A percentile compares a stretch with the other conserved stretches of the same genome.
Evolutionary conservation across 1,140 invertebrate genomes (phyloP).

Genomic region (Drosophila lowei): DNA sequence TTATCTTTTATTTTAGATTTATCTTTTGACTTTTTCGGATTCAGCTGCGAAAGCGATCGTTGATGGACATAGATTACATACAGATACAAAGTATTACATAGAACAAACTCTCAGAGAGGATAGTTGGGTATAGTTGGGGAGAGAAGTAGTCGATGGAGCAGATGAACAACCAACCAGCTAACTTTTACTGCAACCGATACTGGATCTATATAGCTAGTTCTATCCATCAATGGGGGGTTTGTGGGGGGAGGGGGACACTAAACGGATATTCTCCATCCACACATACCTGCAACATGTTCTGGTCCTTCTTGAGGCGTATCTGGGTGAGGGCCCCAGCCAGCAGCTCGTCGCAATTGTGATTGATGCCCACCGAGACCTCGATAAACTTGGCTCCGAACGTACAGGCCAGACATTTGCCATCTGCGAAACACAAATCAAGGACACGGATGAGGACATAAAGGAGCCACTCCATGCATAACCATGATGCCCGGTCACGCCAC

Average conservation of each 20-base stretch:
- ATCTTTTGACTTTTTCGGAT: constrained; percentile 80
- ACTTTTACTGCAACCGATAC: constrained; percentile 28
- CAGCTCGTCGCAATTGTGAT: constrained; percentile 94
- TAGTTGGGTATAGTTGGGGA: constrained; percentile 16
- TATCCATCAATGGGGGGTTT: background rate
- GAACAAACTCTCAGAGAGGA: background rate
- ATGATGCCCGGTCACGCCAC: constrained; percentile 28
- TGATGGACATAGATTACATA: constrained; percentile 64
- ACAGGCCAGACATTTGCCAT: constrained; percentile 93
- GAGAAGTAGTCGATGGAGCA: constrained; percentile 7
- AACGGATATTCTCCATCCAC: too few species aligned
- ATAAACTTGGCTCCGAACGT: constrained; percentile 94
- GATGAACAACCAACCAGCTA: constrained; percentile 30
- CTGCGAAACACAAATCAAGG: constrained; percentile 82
- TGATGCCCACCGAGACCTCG: constrained; percentile 94
- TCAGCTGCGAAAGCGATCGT: constrained; percentile 75
- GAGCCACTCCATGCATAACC: too few species aligned
- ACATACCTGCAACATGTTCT: constrained; percentile 85
- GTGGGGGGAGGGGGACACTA: background rate
- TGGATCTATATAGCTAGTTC: constrained; percentile 21
- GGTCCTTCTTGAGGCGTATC: constrained; percentile 90
- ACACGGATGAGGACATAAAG: too few species aligned
- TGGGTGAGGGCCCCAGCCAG: constrained; percentile 92
- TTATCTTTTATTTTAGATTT: constrained; percentile 73
- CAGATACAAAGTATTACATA: constrained; percentile 22